Conservation (phyloP, 2,888 invertebrate genomes). For the Tribolium freemani region DNA sequence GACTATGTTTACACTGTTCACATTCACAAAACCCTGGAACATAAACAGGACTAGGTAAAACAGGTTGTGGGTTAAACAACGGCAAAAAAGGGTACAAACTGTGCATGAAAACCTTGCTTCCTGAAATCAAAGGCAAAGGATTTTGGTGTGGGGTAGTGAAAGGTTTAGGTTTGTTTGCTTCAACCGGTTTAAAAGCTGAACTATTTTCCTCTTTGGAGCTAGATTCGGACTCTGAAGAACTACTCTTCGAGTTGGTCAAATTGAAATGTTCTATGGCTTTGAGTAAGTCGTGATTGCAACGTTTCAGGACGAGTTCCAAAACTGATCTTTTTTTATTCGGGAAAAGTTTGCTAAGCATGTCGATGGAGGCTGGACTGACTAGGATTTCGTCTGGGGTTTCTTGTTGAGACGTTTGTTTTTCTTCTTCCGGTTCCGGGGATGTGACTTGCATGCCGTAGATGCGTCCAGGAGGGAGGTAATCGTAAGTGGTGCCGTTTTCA, state of each 20-base stretch:
- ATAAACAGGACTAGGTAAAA: slow-evolving; percentile 67
- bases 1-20: slow-evolving; percentile 65
- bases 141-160: slow-evolving; percentile 55
- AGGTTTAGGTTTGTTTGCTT: slow-evolving; percentile 46
- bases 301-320: slow-evolving; percentile 89
- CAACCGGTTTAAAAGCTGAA: slow-evolving; percentile 66
- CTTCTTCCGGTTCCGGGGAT: slow-evolving; percentile 73
- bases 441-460: slow-evolving; percentile 92
- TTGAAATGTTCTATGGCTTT: slow-evolving; percentile 92
- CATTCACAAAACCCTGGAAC: slow-evolving; percentile 68
- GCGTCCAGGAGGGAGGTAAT: slow-evolving; percentile 87
- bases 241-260: slow-evolving; percentile 46
- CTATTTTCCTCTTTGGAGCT: slow-evolving; percentile 54
- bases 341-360: slow-evolving; percentile 90
- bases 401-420: slow-evolving; percentile 43
- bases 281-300: slow-evolving; percentile 92
- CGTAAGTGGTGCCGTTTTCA: slow-evolving; percentile 80
- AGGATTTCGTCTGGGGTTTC: slow-evolving; percentile 56
- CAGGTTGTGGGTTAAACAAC: slow-evolving; percentile 65
- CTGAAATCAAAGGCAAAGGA: slow-evolving; percentile 62
- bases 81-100: slow-evolving; percentile 68
- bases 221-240: slow-evolving; percentile 44
- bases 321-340: slow-evolving; percentile 91
- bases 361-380: slow-evolving; percentile 82
- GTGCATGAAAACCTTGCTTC: slow-evolving; percentile 66